Conservation (phyloP, 2,888 invertebrate species). For the Drosophila robusta region DNA sequence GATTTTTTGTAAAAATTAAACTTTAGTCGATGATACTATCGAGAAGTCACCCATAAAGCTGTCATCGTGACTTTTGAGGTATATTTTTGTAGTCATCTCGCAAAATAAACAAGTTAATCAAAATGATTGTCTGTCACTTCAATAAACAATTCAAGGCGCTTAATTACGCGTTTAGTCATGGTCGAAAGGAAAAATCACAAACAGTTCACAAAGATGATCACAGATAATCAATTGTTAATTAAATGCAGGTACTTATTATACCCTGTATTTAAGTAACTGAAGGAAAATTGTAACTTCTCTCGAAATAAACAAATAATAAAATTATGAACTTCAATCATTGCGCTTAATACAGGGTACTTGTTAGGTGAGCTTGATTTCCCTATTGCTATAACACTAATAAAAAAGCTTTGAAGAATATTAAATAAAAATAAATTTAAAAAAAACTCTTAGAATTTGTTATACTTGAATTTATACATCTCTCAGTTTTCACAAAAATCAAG, state of each 20-base stretch:
- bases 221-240: conserved; percentile 2
- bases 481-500: too few species aligned
- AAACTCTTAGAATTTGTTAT: too few species aligned
- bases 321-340: too few species aligned
- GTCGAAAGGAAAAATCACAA: conserved; percentile 27
- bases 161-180: conserved; percentile 49
- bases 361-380: too few species aligned
- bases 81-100: conserved; percentile 6
- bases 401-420: too few species aligned
- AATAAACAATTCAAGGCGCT: conserved; percentile 34
- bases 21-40: conserved; percentile 2
- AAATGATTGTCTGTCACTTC: conserved; percentile 34
- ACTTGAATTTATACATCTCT: too few species aligned
- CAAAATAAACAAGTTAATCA: conserved; percentile 33
- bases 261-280: neutral
- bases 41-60: neutral
- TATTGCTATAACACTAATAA: too few species aligned
- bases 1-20: conserved; percentile 20
- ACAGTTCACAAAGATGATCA: conserved; percentile 4
- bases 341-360: too few species aligned
- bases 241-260: neutral
- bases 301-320: neutral
- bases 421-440: too few species aligned
- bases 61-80: conserved; percentile 16
- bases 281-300: too few species aligned